Evolutionary conservation across 2,797 vertebrate genomes (phyloP), one percentile per base, ranked within the genome.

Genomic region (Masticophis lateralis): DNA sequence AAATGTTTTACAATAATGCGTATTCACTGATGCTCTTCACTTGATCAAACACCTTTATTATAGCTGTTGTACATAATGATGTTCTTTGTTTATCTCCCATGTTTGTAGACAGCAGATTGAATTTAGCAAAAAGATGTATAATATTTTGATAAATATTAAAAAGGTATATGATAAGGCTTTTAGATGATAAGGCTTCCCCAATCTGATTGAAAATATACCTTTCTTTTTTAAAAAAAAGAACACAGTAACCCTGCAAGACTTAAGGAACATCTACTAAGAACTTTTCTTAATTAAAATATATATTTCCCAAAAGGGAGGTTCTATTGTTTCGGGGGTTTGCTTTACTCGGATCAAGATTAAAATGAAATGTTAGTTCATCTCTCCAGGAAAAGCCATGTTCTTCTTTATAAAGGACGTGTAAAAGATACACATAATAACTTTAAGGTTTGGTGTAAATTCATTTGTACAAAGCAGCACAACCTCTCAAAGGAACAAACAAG

Each of bases 401-500:
- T 18, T 91, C 86, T 92, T 83, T 94, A 86, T 37, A 93, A 43
- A 53, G 0, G 51, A 60, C 89, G 18, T 57, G 13, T 61, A 1
- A 56, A 63, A 43, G 57, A 89, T 92, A 69, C 2, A 16, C 88
- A 20, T 43, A 14, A 57, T 87, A 95, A 92, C 55, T 89, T 92
- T 59, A n/a, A 32, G 93, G 60, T 91, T 93, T 94, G 74, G 95
- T 96, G 95, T 60, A 90, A 51, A 92, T 94, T 5, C 91, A 43
- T 92, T 96, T 96, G 47, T 94, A 66, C 86, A 91, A 94, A 96
- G 57, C 37, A 95, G 83, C 0, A 2, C n/a, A 28, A 0, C 47
- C 66, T 95, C 90, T 95, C 3, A 94, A 92, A 96, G 93, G 1
- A 13, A n/a, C 4, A 16, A 96, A 94, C 13, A 8, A 93, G 90